Percentiles rank a stretch among this genome's conserved stretches.
Evolutionary conservation across 1,140 invertebrate species (phyloP).

Genomic region (Tachypleus tridentatus): DNA sequence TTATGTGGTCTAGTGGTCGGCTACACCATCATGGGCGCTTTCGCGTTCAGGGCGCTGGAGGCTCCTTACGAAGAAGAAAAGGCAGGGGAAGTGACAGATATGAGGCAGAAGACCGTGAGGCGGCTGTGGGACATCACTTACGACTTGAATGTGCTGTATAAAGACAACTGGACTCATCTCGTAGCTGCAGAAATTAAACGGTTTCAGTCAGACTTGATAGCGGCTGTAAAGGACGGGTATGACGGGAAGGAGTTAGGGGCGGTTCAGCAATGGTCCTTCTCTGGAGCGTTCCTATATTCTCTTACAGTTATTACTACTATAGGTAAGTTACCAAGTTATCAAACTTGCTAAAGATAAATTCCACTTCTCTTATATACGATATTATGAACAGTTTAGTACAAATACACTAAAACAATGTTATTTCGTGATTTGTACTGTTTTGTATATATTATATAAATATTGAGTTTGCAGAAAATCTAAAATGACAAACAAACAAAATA

Average conservation of each 20-base stretch:
- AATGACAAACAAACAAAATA: too few species aligned
- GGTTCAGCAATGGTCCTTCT: conserved; percentile 61
- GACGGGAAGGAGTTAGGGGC: conserved; percentile 50
- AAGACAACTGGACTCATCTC: conserved; percentile 74
- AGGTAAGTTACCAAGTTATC: conserved; percentile 48
- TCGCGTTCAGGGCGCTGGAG: conserved; percentile 84
- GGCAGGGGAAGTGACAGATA: conserved; percentile 37
- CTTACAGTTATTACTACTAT: conserved; percentile 93
- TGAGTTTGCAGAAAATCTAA: too few species aligned
- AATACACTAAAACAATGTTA: too few species aligned
- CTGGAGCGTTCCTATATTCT: conserved; percentile 80
- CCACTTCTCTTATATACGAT: too few species aligned
- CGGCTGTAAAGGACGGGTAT: conserved; percentile 59
- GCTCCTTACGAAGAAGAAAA: conserved; percentile 48
- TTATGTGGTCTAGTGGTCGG: conserved; percentile 81
- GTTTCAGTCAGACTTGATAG: conserved; percentile 73
- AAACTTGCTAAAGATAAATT: too few species aligned
- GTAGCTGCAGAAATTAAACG: conserved; percentile 51
- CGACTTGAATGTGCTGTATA: conserved; percentile 81
- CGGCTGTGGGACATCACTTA: conserved; percentile 85
- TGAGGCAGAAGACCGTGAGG: conserved; percentile 33
- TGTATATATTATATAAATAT: too few species aligned
- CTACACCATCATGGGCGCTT: conserved; percentile 83
- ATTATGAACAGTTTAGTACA: too few species aligned
- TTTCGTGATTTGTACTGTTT: too few species aligned